A percentile compares a stretch with the other conserved stretches of the same genome.
Conservation (phyloP, 2,113 vertebrate genomes). For the Verasper variegatus region DNA sequence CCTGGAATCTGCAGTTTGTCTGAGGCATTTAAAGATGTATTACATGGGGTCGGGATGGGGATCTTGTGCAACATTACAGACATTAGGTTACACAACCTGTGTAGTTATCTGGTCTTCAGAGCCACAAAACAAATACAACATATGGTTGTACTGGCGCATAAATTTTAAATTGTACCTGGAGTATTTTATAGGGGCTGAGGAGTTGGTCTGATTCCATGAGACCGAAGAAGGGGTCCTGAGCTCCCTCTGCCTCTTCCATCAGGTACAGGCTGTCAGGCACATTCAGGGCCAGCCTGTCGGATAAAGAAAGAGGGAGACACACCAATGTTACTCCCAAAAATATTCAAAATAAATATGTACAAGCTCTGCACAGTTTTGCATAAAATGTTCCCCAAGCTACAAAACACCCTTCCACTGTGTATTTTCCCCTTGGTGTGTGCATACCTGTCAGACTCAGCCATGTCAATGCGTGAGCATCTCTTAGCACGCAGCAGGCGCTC, state of each 20-base stretch:
- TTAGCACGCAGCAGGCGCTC: conserved; percentile 79
- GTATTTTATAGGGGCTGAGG: conserved; percentile 78
- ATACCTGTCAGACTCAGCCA: conserved; percentile 82
- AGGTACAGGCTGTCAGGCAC: conserved; percentile 77
- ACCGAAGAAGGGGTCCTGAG: conserved; percentile 88
- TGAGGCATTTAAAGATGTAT: too few species aligned
- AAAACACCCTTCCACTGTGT: neutral
- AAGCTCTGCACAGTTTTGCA: conserved; percentile 14
- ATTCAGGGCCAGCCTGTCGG: conserved; percentile 72
- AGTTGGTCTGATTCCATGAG: conserved; percentile 78
- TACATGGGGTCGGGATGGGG: too few species aligned
- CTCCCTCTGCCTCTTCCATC: conserved; percentile 82
- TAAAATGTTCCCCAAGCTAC: neutral
- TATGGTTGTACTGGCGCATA: neutral
- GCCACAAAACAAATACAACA: neutral
- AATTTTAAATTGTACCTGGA: conserved; percentile 68
- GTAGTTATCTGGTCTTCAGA: neutral
- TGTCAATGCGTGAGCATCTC: conserved; percentile 77
- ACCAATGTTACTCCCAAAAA: neutral
- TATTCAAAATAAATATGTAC: neutral
- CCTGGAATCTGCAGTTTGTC: too few species aligned
- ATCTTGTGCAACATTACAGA: neutral
- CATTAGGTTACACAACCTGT: neutral
- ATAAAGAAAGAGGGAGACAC: neutral
- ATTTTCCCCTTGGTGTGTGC: neutral